phyloP scores from a whole-genome alignment of 2,113 vertebrate species.

The Neolamprologus kungweensis region DNA sequence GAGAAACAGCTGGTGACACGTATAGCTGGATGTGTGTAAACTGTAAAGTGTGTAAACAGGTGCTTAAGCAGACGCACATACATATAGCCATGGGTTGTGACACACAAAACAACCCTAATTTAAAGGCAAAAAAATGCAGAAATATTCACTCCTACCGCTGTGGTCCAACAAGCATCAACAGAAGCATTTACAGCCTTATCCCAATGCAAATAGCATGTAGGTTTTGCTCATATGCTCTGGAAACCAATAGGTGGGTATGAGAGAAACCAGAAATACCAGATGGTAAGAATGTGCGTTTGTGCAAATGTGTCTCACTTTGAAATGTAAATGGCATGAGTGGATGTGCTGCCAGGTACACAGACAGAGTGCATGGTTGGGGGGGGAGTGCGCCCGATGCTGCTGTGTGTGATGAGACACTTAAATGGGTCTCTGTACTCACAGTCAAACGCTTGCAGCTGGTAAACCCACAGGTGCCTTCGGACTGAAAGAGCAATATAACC shows the following conservation, averaged over 20 bases:
- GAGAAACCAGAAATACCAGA: conserved; percentile 30
- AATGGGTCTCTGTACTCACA: conserved; percentile 1
- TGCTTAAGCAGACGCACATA: background rate
- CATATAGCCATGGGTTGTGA: background rate
- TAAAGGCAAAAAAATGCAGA: background rate
- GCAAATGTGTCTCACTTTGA: conserved; percentile 44
- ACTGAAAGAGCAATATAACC: conserved; percentile 16
- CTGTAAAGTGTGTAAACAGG: background rate
- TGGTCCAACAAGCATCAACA: background rate
- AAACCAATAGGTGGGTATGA: conserved; percentile 2
- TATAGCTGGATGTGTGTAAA: conserved; percentile 1
- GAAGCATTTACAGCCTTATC: background rate
- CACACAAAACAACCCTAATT: background rate
- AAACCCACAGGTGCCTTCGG: background rate
- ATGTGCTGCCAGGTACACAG: conserved; percentile 37
- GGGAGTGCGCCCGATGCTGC: conserved; percentile 1
- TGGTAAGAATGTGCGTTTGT: conserved; percentile 21
- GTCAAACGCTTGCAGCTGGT: background rate
- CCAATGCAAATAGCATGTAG: background rate
- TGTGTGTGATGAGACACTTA: conserved; percentile 18
- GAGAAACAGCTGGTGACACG: background rate
- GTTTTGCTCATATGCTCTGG: background rate
- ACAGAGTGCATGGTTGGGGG: conserved; percentile 2
- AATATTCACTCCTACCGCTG: background rate
- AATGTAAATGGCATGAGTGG: conserved; percentile 53